These are phyloP conservation scores for Trypoxylus dichotomus DNA, from an alignment of 1,140 invertebrate species.

Conservation along the genomic window DNA sequence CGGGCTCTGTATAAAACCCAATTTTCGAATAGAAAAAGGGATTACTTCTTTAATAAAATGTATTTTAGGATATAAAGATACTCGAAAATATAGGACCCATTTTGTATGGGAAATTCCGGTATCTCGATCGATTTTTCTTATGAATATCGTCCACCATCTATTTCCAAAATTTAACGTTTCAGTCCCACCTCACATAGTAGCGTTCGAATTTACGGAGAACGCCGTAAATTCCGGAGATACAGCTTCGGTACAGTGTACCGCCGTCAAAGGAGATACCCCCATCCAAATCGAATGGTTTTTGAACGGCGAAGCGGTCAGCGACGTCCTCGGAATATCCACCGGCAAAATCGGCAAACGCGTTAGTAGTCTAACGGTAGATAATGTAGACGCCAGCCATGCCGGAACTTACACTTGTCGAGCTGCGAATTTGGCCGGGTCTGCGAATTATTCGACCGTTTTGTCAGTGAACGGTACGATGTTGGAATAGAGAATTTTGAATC, in stretches of 20 bases:
- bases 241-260: slow-evolving; percentile 57
- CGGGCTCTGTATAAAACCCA: too few species aligned
- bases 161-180: slow-evolving; percentile 33
- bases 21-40: too few species aligned
- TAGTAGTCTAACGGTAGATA: slow-evolving; percentile 77
- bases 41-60: too few species aligned
- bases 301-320: slow-evolving; percentile 40
- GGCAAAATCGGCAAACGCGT: slow-evolving; percentile 74
- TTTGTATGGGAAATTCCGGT: too few species aligned
- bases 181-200: slow-evolving; percentile 59
- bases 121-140: too few species aligned
- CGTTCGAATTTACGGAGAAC: slow-evolving; percentile 56
- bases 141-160: too few species aligned
- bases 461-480: slow-evolving; percentile 59
- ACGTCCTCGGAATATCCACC: slow-evolving; percentile 56
- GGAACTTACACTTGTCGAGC: slow-evolving; percentile 82
- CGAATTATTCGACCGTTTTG: slow-evolving; percentile 55
- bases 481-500: neutral
- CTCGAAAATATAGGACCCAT: too few species aligned
- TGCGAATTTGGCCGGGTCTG: slow-evolving; percentile 71
- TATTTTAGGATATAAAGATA: too few species aligned
- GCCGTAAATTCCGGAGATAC: slow-evolving; percentile 61
- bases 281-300: slow-evolving; percentile 57
- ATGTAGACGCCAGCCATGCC: slow-evolving; percentile 71
- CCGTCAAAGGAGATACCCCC: slow-evolving; percentile 62